Conservation (phyloP, 2,113 vertebrate genomes). For the Charina bottae region DNA sequence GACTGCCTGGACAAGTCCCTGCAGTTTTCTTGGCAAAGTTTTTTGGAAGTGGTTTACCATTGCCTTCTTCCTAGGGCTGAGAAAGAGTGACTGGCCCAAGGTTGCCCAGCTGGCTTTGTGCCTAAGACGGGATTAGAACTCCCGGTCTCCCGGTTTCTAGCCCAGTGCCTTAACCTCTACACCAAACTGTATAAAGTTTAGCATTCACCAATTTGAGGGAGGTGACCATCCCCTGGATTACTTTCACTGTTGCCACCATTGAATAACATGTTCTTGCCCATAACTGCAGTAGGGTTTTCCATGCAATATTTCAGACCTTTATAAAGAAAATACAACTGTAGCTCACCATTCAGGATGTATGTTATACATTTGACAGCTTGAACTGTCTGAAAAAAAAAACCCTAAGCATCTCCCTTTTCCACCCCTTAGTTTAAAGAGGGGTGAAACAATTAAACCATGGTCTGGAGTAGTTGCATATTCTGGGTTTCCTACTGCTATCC, state of each 20-base stretch:
- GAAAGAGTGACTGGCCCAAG: no score
- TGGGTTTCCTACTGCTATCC: not conserved
- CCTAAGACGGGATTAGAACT: no score
- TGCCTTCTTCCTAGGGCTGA: no score
- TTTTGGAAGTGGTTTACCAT: no score
- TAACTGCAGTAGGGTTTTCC: not conserved
- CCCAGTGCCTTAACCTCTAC: no score
- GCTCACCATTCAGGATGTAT: not conserved
- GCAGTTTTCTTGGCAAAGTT: no score
- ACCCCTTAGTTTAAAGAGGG: constrained; percentile 12
- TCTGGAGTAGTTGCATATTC: not conserved
- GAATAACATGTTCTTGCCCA: not conserved
- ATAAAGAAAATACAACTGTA: not conserved
- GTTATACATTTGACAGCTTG: constrained; percentile 5
- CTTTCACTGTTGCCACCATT: not conserved
- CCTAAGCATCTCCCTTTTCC: constrained; percentile 43
- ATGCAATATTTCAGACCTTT: rapidly evolving
- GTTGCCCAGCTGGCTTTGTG: no score
- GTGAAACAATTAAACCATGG: constrained; percentile 46
- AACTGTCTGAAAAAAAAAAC: not conserved
- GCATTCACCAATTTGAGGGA: not conserved
- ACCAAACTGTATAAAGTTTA: not conserved
- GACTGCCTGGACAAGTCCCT: no score
- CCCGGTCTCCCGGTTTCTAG: no score
- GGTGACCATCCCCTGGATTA: not conserved